A percentile compares a stretch with the other conserved stretches of the same genome.
Evolutionary conservation across 1,140 invertebrate species (phyloP).

Genomic region (Thaumatotibia leucotreta): DNA sequence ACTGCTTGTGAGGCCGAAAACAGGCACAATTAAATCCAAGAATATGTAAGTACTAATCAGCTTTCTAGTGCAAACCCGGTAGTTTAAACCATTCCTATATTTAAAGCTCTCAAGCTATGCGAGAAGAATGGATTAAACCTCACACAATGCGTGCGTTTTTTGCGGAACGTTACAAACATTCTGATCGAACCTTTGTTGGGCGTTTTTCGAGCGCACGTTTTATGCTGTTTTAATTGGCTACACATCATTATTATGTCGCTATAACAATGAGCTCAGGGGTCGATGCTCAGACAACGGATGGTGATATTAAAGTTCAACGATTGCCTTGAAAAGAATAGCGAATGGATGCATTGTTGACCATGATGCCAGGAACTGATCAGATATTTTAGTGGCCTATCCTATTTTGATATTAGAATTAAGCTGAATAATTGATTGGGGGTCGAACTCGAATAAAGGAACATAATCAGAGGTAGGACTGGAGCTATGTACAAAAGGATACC

Average conservation of each 20-base stretch:
- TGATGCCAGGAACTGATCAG: no score
- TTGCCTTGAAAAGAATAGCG: neutral
- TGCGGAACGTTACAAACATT: neutral
- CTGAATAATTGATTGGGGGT: no score
- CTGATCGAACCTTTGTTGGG: neutral
- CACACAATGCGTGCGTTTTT: conserved; percentile 1
- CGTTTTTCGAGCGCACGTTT: neutral
- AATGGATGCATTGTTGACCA: neutral
- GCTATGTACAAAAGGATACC: no score
- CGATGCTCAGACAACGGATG: neutral
- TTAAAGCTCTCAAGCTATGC: neutral
- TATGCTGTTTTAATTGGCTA: conserved; percentile 3
- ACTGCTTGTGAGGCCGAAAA: no score
- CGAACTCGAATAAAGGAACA: no score
- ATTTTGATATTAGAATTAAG: no score
- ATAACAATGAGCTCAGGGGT: neutral
- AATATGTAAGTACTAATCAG: no score
- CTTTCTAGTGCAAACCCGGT: no score
- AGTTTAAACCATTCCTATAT: no score
- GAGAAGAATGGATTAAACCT: neutral
- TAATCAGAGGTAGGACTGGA: no score
- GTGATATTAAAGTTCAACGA: neutral
- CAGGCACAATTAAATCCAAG: no score
- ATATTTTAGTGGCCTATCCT: no score
- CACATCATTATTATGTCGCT: conserved; percentile 1